phyloP scores from a whole-genome alignment of 1,140 invertebrate genomes.

The Lepidurus apus region DNA sequence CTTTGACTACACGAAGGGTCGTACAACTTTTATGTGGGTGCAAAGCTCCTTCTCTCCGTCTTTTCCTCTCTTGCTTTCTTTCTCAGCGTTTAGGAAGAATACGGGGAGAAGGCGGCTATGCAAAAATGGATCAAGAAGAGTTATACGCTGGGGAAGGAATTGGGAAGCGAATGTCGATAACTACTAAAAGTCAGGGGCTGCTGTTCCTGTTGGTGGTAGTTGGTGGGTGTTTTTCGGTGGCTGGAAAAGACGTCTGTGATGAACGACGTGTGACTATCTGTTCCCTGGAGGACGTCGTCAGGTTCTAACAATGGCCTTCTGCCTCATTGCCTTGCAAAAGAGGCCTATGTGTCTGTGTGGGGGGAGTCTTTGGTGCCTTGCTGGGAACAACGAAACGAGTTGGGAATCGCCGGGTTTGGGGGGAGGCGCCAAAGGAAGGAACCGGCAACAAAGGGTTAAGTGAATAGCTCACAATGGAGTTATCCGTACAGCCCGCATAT shows the following conservation, averaged over 20 bases:
- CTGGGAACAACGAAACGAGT: not conserved
- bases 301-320: conserved; percentile 18
- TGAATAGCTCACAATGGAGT: conserved; percentile 15
- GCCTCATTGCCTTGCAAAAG: conserved; percentile 13
- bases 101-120: not conserved
- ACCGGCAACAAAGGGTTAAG: conserved; percentile 1
- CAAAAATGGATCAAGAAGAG: not conserved
- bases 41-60: not conserved
- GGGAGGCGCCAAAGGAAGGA: not conserved
- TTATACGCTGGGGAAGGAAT: not conserved
- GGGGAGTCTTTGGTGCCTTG: not conserved
- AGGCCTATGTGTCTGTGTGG: not conserved
- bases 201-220: conserved; percentile 9
- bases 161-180: not conserved
- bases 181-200: conserved; percentile 3
- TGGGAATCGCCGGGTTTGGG: not conserved
- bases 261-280: conserved; percentile 21
- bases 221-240: conserved; percentile 2
- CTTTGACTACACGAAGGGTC: not conserved
- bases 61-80: not conserved
- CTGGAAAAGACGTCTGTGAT: conserved; percentile 21
- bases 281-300: conserved; percentile 11
- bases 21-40: not conserved
- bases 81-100: not conserved
- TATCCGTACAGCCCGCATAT: not conserved